Conservation (phyloP, 2,797 vertebrate species). For the Scleropages formosus region DNA sequence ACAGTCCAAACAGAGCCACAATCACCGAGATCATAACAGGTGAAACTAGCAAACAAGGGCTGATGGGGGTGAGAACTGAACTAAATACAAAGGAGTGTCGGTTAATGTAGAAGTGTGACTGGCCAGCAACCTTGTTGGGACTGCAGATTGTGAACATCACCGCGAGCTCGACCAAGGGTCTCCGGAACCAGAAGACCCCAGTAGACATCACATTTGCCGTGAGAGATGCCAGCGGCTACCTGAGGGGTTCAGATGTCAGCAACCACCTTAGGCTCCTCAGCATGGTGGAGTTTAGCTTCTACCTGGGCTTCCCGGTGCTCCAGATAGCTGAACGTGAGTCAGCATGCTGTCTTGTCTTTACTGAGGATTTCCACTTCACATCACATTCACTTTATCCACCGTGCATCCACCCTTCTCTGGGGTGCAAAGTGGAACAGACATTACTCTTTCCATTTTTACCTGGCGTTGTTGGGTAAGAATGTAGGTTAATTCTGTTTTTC, state of each 20-base stretch:
- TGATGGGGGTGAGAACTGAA: no score
- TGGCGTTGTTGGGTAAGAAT: no score
- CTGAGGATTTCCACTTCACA: not conserved
- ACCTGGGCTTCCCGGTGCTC: slow-evolving; percentile 84
- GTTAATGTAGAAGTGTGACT: not conserved
- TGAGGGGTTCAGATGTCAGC: slow-evolving; percentile 84
- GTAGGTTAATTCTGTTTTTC: not conserved
- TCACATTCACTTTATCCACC: no score
- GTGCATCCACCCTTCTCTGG: not conserved
- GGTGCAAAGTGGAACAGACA: not conserved
- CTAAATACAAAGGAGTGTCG: no score
- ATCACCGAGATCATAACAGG: no score
- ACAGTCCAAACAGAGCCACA: no score
- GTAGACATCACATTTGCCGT: slow-evolving; percentile 84
- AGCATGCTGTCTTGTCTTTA: no score
- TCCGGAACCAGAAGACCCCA: slow-evolving; percentile 68
- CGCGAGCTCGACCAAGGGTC: slow-evolving; percentile 44
- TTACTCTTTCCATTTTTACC: not conserved
- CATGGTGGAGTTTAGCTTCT: slow-evolving; percentile 94
- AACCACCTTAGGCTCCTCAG: slow-evolving; percentile 84
- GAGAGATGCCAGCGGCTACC: slow-evolving; percentile 67
- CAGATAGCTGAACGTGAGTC: slow-evolving; percentile 92
- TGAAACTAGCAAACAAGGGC: no score
- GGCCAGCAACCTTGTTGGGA: not conserved
- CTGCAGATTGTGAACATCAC: slow-evolving; percentile 88